Base-by-base conservation (phyloP, 1,140 invertebrate genomes). In the Drosophila ercepeae region DNA sequence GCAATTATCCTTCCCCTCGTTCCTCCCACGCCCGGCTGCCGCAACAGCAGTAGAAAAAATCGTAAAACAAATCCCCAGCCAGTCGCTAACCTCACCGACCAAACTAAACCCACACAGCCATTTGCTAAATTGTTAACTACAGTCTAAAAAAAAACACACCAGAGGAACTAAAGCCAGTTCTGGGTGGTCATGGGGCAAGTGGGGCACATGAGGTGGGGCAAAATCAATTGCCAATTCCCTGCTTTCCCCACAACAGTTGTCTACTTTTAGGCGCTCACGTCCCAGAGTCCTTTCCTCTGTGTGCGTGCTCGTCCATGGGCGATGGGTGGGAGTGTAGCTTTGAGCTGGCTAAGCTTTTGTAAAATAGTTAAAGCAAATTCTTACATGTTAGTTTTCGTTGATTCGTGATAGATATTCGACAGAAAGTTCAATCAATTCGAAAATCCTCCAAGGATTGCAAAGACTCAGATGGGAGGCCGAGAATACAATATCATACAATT, bases 231-330 rank as follows among this genome's bases (percentile, higher is more conserved):
- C 36, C 73, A 69, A 86, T 74, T 69, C 82, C 70, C 64, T 11
- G 39, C 25, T 49, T 70, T 65, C 65, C 70, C 52, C 46, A 77
- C 69, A 75, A 73, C 79, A 70, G 81, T 86, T 86, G 73, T 67
- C 82, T 86, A 65, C 73, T 74, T 86, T 86, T 73, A 81, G 77
- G 82, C 76, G 55, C 77, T 81, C 76, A 88, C 81, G 82, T 81
- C 46, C 70, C 27, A 50, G 18, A 39, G 36, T 70, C n/a, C 27
- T 21, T 18, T 51, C 45, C 61, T 58, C 5, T 14, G 36, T 36
- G 14, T 7, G 39, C 14, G 36, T 45, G 46, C 29, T 32, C 18
- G 14, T 45, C 32, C 29, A 7, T 52, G 25, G 29, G 50, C 51
- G 63, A n/a, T 58, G 71, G 21, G 23, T 42, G 71, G 23, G 39